phyloP scores from a whole-genome alignment of 2,113 vertebrate genomes.

The Anguilla japonica region DNA sequence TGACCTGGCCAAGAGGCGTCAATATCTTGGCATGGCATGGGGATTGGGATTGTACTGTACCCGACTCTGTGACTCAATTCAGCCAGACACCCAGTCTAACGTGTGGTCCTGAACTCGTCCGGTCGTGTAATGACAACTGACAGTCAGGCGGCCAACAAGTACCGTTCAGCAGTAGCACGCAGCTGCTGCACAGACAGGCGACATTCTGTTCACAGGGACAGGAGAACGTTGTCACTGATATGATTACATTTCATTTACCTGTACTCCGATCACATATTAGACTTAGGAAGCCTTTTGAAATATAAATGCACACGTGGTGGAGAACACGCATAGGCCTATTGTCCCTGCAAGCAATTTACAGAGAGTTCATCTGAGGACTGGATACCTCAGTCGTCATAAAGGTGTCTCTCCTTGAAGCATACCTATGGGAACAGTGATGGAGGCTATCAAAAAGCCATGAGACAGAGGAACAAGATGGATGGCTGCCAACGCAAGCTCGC shows the following conservation, averaged over 20 bases:
- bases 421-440: background rate
- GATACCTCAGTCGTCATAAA: background rate
- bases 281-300: slow-evolving; percentile 7
- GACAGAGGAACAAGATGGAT: background rate
- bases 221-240: background rate
- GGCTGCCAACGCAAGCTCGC: background rate
- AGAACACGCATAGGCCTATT: background rate
- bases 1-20: no score
- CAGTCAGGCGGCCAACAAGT: background rate
- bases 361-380: background rate
- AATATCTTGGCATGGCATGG: background rate
- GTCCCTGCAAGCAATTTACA: background rate
- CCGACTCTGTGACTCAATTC: no score
- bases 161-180: background rate
- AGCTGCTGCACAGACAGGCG: background rate
- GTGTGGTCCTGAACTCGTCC: background rate
- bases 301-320: background rate
- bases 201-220: background rate
- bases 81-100: background rate
- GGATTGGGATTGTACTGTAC: background rate
- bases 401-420: background rate
- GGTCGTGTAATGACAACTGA: background rate
- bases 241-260: background rate
- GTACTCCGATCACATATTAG: background rate
- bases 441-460: background rate